Evolutionary conservation across 2,888 invertebrate species (phyloP).

Genomic region (Tyria jacobaeae): DNA sequence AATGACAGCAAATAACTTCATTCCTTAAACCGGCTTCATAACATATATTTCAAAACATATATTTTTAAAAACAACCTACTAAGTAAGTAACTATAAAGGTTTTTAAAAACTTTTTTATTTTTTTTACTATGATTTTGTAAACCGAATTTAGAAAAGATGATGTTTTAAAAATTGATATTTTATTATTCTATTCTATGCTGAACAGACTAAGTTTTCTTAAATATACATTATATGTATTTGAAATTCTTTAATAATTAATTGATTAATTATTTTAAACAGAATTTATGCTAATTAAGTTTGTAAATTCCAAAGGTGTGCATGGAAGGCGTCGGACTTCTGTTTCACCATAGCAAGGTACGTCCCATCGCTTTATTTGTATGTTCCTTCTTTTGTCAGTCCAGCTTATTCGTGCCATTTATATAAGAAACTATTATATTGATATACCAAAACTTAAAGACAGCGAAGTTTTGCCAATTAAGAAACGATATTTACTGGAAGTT

Average conservation of each 20-base stretch:
- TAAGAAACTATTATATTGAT: conserved; percentile 54
- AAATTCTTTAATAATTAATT: neutral
- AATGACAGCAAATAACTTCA: neutral
- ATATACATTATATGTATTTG: neutral
- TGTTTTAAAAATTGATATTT: neutral
- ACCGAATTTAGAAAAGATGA: too few relatives aligned
- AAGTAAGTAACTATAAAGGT: too few relatives aligned
- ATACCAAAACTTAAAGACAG: conserved; percentile 66
- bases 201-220: neutral
- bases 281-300: neutral
- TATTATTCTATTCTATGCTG: neutral
- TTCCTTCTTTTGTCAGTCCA: conserved; percentile 68
- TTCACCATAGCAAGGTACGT: conserved; percentile 99
- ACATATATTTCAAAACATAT: too few relatives aligned
- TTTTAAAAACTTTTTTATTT: too few relatives aligned
- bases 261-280: neutral
- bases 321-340: conserved; percentile 99
- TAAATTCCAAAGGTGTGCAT: conserved; percentile 92
- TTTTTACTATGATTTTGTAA: too few relatives aligned
- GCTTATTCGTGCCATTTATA: conserved; percentile 75
- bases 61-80: too few relatives aligned
- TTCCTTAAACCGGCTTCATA: too few relatives aligned
- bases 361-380: conserved; percentile 52
- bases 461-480: conserved; percentile 15
- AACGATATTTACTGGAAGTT: conserved; percentile 47